Evolutionary conservation across 2,888 invertebrate genomes (phyloP).

Genomic region (Cephus pulcher): DNA sequence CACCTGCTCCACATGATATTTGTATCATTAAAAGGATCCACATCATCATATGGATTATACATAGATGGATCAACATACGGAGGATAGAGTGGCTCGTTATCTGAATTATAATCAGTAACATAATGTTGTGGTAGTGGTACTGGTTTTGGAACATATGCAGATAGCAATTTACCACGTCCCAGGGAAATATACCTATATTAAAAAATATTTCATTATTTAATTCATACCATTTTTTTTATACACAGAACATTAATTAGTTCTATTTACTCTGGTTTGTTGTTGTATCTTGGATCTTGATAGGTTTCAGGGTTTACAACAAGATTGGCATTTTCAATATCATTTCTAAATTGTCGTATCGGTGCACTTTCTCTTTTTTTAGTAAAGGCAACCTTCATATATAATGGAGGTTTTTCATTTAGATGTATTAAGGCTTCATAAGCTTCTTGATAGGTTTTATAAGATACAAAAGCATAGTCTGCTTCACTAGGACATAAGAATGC

Average conservation of each 20-base stretch:
- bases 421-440: slow-evolving; percentile 52
- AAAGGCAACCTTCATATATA: slow-evolving; percentile 46
- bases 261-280: background rate
- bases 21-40: slow-evolving; percentile 38
- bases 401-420: slow-evolving; percentile 45
- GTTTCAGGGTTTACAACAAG: background rate
- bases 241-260: background rate
- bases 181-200: background rate
- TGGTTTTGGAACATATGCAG: background rate
- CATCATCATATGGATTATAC: slow-evolving; percentile 46
- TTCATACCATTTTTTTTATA: background rate
- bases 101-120: slow-evolving; percentile 15
- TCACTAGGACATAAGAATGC: slow-evolving; percentile 29
- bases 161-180: background rate
- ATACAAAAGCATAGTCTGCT: slow-evolving; percentile 46
- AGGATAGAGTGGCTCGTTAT: slow-evolving; percentile 45
- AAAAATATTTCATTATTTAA: background rate
- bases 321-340: background rate
- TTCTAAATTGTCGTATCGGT: background rate
- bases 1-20: slow-evolving; percentile 58
- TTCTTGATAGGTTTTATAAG: slow-evolving; percentile 43
- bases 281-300: background rate
- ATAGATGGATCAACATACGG: slow-evolving; percentile 30
- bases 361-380: slow-evolving; percentile 24
- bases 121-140: background rate